These are phyloP conservation scores for Nomada fabriciana DNA, from an alignment of 2,888 invertebrate genomes.

Conservation along the genomic window DNA sequence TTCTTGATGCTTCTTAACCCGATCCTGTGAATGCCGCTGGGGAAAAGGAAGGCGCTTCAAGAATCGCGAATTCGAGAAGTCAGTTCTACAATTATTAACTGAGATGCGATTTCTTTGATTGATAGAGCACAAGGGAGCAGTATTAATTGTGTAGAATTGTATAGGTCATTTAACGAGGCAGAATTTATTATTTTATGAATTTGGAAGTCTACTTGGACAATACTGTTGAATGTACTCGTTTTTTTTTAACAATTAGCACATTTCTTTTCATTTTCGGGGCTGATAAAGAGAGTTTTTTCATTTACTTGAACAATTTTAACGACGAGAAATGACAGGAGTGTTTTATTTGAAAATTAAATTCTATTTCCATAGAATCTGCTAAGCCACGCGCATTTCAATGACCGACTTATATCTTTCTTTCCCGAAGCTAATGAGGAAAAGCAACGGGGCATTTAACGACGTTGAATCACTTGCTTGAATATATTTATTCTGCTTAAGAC, in stretches of 20 bases:
- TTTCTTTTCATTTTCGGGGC: neutral
- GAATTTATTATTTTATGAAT: too few relatives aligned
- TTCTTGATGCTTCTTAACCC: slow-evolving; percentile 34
- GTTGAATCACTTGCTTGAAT: neutral
- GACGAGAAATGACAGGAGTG: too few relatives aligned
- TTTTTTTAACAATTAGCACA: too few relatives aligned
- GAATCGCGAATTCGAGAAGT: slow-evolving; percentile 16
- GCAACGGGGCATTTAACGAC: neutral
- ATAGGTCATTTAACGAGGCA: too few relatives aligned
- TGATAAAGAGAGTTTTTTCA: neutral
- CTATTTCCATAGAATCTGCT: neutral
- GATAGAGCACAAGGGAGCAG: too few relatives aligned
- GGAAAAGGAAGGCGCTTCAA: neutral
- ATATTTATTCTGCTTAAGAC: neutral
- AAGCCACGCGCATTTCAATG: neutral
- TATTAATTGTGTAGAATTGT: too few relatives aligned
- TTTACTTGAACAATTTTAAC: neutral
- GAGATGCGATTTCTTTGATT: neutral
- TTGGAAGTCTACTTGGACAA: too few relatives aligned
- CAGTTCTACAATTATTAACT: slow-evolving; percentile 30
- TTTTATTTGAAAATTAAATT: neutral
- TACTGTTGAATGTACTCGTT: too few relatives aligned
- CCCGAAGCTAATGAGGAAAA: neutral
- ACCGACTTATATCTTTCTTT: neutral
- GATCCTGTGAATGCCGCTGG: slow-evolving; percentile 24